Conservation (phyloP, 2,113 vertebrate genomes). For the Aptenodytes patagonicus region DNA sequence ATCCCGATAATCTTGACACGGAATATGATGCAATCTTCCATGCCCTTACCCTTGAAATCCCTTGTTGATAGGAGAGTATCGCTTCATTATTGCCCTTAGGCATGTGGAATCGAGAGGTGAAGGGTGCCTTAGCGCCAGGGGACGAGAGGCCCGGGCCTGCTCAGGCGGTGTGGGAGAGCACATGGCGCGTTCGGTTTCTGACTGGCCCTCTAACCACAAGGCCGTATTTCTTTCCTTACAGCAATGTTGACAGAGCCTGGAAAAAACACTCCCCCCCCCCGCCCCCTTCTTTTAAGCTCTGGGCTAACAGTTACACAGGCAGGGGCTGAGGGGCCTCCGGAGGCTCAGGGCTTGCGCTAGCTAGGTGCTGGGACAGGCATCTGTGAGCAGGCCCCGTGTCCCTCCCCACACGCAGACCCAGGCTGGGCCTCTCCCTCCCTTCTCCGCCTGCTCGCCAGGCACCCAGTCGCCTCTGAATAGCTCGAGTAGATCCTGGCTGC, state of each 20-base stretch:
- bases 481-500: neutral
- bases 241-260: neutral
- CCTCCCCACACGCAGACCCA: neutral
- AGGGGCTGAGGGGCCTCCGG: neutral
- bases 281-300: neutral
- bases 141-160: rapidly evolving
- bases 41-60: neutral
- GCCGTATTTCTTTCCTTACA: neutral
- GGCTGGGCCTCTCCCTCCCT: neutral
- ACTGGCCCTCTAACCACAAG: too few relatives aligned
- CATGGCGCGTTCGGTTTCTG: rapidly evolving
- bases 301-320: neutral
- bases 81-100: rapidly evolving
- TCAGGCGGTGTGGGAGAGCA: neutral
- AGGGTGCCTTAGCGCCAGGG: neutral
- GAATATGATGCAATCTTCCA: neutral
- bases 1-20: neutral
- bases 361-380: neutral
- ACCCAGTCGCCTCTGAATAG: neutral
- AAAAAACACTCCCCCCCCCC: neutral
- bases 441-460: rapidly evolving
- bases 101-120: neutral
- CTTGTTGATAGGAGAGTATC: neutral
- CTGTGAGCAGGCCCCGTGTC: rapidly evolving
- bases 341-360: rapidly evolving